phyloP scores from a whole-genome alignment of 2,888 invertebrate genomes.

The Limenitis camilla region DNA sequence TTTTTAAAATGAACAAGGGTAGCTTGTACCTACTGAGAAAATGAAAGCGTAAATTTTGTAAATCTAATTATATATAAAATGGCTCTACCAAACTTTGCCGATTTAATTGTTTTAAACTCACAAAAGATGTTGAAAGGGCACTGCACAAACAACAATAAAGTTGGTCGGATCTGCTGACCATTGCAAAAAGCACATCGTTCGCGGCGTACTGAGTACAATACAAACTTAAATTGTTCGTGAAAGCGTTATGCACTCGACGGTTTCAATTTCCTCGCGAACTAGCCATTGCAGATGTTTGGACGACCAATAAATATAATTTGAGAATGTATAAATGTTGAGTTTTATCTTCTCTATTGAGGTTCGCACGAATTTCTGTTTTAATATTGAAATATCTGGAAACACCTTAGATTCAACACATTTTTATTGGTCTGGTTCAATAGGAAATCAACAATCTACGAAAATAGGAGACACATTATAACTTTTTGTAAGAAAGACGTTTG shows the following conservation, averaged over 20 bases:
- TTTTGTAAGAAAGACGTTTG: too few relatives aligned
- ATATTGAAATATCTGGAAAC: slow-evolving; percentile 60
- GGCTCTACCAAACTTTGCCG: slow-evolving; percentile 32
- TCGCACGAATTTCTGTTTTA: slow-evolving; percentile 62
- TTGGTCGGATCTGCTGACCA: slow-evolving; percentile 55
- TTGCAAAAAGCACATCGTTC: slow-evolving; percentile 58
- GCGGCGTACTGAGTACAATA: slow-evolving; percentile 58
- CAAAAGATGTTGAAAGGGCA: slow-evolving; percentile 46
- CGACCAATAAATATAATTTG: slow-evolving; percentile 72
- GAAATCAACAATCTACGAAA: too few relatives aligned
- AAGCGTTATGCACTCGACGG: slow-evolving; percentile 65
- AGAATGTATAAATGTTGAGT: slow-evolving; percentile 73
- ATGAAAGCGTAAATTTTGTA: neutral
- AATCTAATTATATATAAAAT: slow-evolving; percentile 1
- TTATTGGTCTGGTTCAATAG: too few relatives aligned
- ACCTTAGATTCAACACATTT: slow-evolving; percentile 66
- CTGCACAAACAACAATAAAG: slow-evolving; percentile 53
- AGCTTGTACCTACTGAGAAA: neutral
- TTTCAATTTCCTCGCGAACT: slow-evolving; percentile 71
- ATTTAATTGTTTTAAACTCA: slow-evolving; percentile 41
- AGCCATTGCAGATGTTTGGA: slow-evolving; percentile 65
- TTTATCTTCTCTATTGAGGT: slow-evolving; percentile 61
- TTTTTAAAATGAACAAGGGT: neutral
- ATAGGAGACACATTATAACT: too few relatives aligned
- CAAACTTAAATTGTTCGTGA: slow-evolving; percentile 71